A percentile compares a stretch with the other conserved stretches of the same genome.
Conservation (phyloP, 53 echinoderm and acorn worm genomes). For the Paracentrotus lividus region DNA sequence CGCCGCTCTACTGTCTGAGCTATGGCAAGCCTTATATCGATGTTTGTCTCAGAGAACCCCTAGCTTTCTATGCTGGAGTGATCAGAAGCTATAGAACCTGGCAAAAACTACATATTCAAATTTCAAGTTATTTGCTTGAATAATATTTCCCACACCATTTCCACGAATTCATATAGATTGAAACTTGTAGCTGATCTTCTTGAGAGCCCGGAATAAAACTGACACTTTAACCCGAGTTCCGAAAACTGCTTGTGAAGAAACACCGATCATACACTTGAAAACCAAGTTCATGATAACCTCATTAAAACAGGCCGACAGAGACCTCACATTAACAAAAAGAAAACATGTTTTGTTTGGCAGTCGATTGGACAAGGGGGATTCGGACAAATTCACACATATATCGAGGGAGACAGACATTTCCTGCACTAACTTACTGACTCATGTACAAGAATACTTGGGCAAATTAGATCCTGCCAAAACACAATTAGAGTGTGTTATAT, state of each 20-base stretch:
- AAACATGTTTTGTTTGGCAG: constrained; percentile 23
- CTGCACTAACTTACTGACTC: constrained; percentile 7
- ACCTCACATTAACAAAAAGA: neutral
- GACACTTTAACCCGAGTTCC: too few relatives aligned
- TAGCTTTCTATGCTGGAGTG: too few relatives aligned
- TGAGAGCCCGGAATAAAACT: too few relatives aligned
- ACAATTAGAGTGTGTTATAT: constrained; percentile 4
- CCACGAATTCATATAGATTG: too few relatives aligned
- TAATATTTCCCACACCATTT: too few relatives aligned
- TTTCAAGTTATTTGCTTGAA: too few relatives aligned
- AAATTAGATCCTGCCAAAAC: constrained; percentile 13
- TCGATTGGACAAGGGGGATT: constrained; percentile 1
- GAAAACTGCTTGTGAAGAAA: neutral
- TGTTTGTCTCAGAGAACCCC: too few relatives aligned
- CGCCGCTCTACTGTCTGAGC: too few relatives aligned
- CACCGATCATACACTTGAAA: neutral
- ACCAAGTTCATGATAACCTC: neutral
- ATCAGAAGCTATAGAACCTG: too few relatives aligned
- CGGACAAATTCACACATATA: constrained; percentile 3
- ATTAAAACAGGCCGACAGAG: neutral
- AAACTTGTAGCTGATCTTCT: too few relatives aligned
- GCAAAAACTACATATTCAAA: too few relatives aligned
- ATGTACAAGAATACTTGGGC: neutral
- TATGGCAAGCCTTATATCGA: too few relatives aligned
- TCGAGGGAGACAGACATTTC: constrained; percentile 25